phyloP scores from a whole-genome alignment of 2,797 vertebrate genomes.

The Microcaecilia unicolor region DNA sequence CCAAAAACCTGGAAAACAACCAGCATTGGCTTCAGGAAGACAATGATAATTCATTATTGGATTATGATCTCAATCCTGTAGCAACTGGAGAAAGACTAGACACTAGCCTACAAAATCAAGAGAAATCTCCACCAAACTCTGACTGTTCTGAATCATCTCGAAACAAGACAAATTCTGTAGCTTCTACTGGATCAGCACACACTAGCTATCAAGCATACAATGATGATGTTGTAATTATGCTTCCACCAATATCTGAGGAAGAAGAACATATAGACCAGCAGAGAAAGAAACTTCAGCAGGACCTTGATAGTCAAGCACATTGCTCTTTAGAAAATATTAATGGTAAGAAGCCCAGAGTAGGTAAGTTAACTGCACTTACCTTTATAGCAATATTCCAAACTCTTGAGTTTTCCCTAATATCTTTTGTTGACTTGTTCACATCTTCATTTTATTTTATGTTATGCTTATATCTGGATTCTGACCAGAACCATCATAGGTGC shows the following conservation, averaged over 20 bases:
- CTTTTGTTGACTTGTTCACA: constrained; percentile 19
- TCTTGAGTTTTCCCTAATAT: background rate
- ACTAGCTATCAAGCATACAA: constrained; percentile 16
- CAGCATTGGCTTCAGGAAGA: background rate
- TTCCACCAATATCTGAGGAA: constrained; percentile 61
- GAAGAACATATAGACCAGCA: constrained; percentile 36
- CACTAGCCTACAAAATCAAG: no score
- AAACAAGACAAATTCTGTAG: constrained; percentile 12
- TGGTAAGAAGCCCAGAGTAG: constrained; percentile 24
- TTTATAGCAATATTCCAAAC: background rate
- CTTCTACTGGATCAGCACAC: constrained; percentile 7
- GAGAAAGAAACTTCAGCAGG: constrained; percentile 6
- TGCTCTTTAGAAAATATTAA: constrained; percentile 36
- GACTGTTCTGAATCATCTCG: background rate
- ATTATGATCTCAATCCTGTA: no score
- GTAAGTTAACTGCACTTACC: constrained; percentile 31
- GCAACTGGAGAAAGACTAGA: background rate
- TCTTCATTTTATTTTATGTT: constrained; percentile 4
- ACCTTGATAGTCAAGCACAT: constrained; percentile 20
- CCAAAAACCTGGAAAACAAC: background rate
- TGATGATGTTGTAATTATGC: constrained; percentile 15
- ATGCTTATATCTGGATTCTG: constrained; percentile 1
- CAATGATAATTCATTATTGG: no score
- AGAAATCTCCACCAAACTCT: no score
- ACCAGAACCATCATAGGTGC: background rate